Evolutionary conservation across 2,797 vertebrate genomes (phyloP), one percentile per base, ranked within the genome.

Genomic region (Prionace glauca): DNA sequence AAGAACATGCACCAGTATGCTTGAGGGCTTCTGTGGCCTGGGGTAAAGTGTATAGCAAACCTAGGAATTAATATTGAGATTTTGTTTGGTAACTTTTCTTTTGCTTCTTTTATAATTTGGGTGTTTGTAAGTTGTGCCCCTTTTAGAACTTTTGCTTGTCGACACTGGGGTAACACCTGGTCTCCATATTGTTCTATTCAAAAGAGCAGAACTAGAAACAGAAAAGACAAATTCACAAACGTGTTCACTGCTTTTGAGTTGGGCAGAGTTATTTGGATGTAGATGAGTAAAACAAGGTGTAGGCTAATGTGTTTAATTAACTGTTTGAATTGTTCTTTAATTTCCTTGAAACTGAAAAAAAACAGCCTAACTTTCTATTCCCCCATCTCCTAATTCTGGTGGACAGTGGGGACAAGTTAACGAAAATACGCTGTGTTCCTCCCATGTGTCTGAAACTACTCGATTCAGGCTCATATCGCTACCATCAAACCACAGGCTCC

Each of bases 401-500:
- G 62, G 32, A 67, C 90, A 92, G 16, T n/a, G 22, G 65, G n/a
- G 90, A 69, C 20, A 69, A 69, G 20, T 92, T 69, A 41, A n/a
- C 62, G 10, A 24, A 20, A 24, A 18, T 22, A 22, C n/a, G 32
- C 56, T 16, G 5, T 20, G 29, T 91, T 91, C 32, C 60, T 92
- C 62, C 62, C 90, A 36, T 92, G 29, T 1, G 32, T 65, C 62
- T 67, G 88, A 91, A 67, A 62, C 60, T 67, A 20, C 62, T 69
- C 69, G 20, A 67, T 69, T 92, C 3, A 24, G 62, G 7, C 3
- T n/a, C 36, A 41, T 36, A 69, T 92, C 90, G 22, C 18, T 69
- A 84, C n/a, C 41, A 67, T 92, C 90, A 69, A 92, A 92, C 90
- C 90, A 69, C 62, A 91, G n/a, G 60, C 32, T 91, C 5, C n/a